Base-by-base conservation (phyloP, 2,113 vertebrate genomes). In the Gambusia affinis region DNA sequence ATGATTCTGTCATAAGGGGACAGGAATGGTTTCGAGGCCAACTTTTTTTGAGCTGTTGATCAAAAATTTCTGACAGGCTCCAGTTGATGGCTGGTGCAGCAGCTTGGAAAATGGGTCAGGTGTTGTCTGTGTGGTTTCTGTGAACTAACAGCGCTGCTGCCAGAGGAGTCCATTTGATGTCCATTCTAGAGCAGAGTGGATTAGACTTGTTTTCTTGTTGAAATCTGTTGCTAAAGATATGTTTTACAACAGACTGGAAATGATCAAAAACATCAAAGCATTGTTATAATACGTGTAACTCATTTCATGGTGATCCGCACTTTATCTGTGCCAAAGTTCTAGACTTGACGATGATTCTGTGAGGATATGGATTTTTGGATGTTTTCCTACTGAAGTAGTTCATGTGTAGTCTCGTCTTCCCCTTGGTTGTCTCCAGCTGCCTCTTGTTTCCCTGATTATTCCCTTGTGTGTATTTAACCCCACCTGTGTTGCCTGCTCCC, bases 71-170 rank as follows among this genome's bases (percentile, higher is more conserved):
- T 82, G 71, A 70, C 73, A 60, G 69, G 78, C 66, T 72, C 70
- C 70, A 67, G 70, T 68, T 78, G 71, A 60, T 80, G 85, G 75
- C 79, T 73, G 62, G 64, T 64, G 78, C 39, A 69, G 77, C 72
- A 70, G 75, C 64, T 68, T 61, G 17, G 73, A 80, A 89, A 90
- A 19, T 87, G 85, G 87, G 91, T 89, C 89, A 90, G 85, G 84
- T 86, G 83, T 81, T 61, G 67, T 33, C 75, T 68, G 69, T 57
- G 76, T 44, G 78, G 68, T 69, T 74, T 29, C 33, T 31, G 44
- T 54, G 66, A 31, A 69, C 60, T 47, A 63, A 84, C 73, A 70
- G 77, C 60, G 42, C 66, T 28, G 65, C 69, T 76, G 75, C 80
- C 81, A 70, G 80, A 62, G 74, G 35, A 79, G n/a, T n/a, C n/a